Percentiles rank a stretch among this genome's conserved stretches.
Evolutionary conservation across 2,888 invertebrate genomes (phyloP).

Genomic region (Dynastes maya): DNA sequence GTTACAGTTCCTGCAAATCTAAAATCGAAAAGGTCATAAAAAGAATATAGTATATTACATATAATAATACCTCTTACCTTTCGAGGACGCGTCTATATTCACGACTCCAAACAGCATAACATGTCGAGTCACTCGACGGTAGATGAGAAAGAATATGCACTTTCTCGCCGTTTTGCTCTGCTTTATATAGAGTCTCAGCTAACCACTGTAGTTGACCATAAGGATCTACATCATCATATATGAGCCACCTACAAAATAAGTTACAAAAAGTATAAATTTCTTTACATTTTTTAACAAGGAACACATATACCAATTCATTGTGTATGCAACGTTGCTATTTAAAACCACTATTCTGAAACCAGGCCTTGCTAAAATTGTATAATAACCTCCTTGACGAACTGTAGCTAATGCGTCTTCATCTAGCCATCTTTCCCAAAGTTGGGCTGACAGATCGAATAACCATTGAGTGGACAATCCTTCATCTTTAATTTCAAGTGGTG

Average conservation of each 20-base stretch:
- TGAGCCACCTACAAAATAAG: conserved; percentile 58
- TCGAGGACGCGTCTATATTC: conserved; percentile 74
- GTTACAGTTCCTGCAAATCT: conserved; percentile 71
- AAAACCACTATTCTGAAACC: conserved; percentile 84
- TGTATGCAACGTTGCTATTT: conserved; percentile 87
- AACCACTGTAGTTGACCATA: conserved; percentile 87
- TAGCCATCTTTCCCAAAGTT: conserved; percentile 83
- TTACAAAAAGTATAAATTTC: too few species aligned
- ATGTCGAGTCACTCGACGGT: conserved; percentile 80
- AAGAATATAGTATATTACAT: not conserved
- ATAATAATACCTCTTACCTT: conserved; percentile 52
- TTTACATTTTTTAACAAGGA: too few species aligned
- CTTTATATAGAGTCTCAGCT: conserved; percentile 78
- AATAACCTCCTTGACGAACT: conserved; percentile 82
- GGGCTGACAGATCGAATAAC: conserved; percentile 82
- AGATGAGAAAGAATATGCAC: conserved; percentile 91
- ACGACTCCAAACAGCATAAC: conserved; percentile 80
- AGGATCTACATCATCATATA: conserved; percentile 77
- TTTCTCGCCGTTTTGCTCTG: conserved; percentile 80
- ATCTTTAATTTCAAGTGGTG: conserved; percentile 55
- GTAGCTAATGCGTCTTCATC: conserved; percentile 76
- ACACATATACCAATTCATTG: conserved; percentile 77
- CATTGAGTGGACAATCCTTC: conserved; percentile 75
- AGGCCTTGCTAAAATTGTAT: conserved; percentile 78
- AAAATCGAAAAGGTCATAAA: not conserved